These are phyloP conservation scores for Ips nitidus DNA, from an alignment of 1,140 invertebrate species.

Conservation along the genomic window DNA sequence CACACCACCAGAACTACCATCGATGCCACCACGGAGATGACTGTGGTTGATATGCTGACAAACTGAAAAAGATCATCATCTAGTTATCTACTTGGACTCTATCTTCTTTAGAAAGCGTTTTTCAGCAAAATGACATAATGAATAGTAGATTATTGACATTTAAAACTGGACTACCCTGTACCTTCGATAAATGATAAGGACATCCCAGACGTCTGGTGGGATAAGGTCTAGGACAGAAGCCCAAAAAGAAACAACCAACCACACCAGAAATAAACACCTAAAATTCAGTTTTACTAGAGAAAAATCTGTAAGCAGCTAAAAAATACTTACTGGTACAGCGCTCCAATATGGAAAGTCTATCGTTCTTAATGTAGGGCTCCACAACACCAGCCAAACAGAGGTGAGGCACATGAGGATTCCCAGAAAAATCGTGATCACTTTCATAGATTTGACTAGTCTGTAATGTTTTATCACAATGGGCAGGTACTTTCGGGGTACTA, in stretches of 20 bases:
- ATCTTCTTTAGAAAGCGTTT: too few relatives aligned
- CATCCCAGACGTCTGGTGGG: constrained; percentile 50
- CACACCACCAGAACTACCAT: constrained; percentile 53
- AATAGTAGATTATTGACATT: too few relatives aligned
- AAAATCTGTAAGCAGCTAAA: not conserved
- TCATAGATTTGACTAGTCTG: constrained; percentile 58
- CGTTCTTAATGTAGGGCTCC: constrained; percentile 60
- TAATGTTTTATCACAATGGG: constrained; percentile 54
- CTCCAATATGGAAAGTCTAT: constrained; percentile 67
- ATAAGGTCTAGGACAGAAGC: constrained; percentile 54
- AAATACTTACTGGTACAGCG: constrained; percentile 60
- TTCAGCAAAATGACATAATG: too few relatives aligned
- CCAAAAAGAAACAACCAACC: constrained; percentile 52
- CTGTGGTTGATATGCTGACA: constrained; percentile 51
- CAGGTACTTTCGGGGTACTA: constrained; percentile 45
- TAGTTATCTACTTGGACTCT: too few relatives aligned
- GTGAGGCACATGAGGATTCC: constrained; percentile 59
- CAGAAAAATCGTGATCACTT: constrained; percentile 59
- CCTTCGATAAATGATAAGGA: constrained; percentile 52
- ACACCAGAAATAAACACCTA: constrained; percentile 54
- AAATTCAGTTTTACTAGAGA: not conserved
- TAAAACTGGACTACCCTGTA: constrained; percentile 20
- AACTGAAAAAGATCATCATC: constrained; percentile 43
- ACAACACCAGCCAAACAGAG: constrained; percentile 61
- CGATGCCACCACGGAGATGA: constrained; percentile 49